Evolutionary conservation across 2,113 vertebrate genomes (phyloP).

Genomic region (Carollia perspicillata): DNA sequence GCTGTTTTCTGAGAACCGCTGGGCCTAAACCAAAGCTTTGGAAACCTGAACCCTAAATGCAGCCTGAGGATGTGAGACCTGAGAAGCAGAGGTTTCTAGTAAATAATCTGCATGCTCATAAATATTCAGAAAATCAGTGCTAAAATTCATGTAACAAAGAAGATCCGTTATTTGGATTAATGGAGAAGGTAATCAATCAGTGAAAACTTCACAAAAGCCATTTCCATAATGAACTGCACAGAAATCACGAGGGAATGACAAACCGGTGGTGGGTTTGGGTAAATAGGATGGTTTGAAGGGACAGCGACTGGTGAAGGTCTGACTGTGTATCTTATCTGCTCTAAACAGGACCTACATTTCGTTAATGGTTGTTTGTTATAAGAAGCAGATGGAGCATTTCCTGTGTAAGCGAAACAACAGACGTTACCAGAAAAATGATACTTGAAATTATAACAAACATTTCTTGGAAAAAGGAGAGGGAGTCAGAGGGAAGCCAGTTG

Average conservation of each 20-base stretch:
- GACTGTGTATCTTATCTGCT: background rate
- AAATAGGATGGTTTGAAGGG: background rate
- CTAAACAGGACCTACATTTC: background rate
- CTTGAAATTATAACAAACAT: background rate
- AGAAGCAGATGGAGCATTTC: background rate
- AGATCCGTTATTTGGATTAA: slow-evolving; percentile 29
- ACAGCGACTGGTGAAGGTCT: background rate
- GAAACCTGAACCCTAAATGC: background rate
- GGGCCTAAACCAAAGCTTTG: background rate
- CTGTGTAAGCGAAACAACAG: background rate
- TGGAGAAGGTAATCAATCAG: background rate
- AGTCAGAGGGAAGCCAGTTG: background rate
- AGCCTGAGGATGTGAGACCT: background rate
- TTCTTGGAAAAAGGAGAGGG: background rate
- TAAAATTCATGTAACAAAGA: slow-evolving; percentile 37
- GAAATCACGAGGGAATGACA: background rate
- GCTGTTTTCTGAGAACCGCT: background rate
- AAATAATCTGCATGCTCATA: background rate
- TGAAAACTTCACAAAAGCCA: background rate
- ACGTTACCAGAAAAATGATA: background rate
- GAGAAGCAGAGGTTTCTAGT: background rate
- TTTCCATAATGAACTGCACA: slow-evolving; percentile 30
- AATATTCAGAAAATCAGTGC: slow-evolving; percentile 31
- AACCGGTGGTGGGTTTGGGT: background rate
- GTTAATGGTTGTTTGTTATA: background rate